Base-by-base conservation (phyloP, 2,797 vertebrate species). In the Danio choprae region DNA sequence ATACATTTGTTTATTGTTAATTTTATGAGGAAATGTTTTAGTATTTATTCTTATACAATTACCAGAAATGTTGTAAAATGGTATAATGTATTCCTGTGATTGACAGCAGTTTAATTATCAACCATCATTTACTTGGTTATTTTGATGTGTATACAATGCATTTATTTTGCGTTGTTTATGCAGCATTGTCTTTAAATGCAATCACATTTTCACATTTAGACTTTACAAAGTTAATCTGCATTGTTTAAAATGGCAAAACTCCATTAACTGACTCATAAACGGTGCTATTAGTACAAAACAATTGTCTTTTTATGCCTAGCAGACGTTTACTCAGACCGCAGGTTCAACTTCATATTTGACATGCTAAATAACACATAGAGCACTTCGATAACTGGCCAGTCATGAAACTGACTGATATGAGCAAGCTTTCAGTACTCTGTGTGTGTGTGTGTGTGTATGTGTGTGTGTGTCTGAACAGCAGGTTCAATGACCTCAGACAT, bases 401-500 rank as follows among this genome's bases (percentile, higher is more conserved):
- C 56, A 22, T 69, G 29, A 59, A 60, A 76, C 48, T 69, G 29
- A 38, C 6, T 69, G 53, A 40, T 22, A 41, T 20, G 65, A 43
- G 50, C n/a, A 76, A 40, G 3, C 15, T 38, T 18, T 62, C 36
- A 64, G 38, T 65, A 16, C 69, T 22, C n/a, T 20, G 8, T 62
- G 13, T 77, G 40, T 29, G 29, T 22, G 16, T 20, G 8, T 62
- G 13, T 22, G n/a, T 20, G 8, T 62, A 13, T 77, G 40, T 29
- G 29, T 22, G 16, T 20, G 8, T 62, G 13, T 44, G 77, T 43
- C 18, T 38, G 58, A 72, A 64, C 69, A 80, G 18, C 40, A 56
- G 58, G 11, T 44, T 16, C 44, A 10, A 44, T 0, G 16, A 64
- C 77, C 69, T 44, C 38, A 62, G n/a, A 55, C 7, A 41, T 70